A percentile compares a stretch with the other conserved stretches of the same genome.
These are phyloP conservation scores for Cheilosia variabilis DNA, from an alignment of 2,888 invertebrate species.

Conservation along the genomic window DNA sequence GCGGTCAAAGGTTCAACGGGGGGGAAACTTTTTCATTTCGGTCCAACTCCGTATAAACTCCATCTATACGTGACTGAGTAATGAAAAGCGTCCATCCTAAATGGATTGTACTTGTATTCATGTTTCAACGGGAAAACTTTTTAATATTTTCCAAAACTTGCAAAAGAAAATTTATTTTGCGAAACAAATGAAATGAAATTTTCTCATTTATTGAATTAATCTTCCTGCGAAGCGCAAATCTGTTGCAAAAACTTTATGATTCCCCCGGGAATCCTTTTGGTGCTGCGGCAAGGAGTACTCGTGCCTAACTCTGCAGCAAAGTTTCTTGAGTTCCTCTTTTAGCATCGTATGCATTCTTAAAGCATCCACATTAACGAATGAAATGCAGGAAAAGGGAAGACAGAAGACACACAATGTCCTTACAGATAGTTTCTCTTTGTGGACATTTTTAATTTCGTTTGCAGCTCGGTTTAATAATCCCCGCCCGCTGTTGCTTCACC, in stretches of 20 bases:
- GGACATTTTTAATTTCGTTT: conserved; percentile 27
- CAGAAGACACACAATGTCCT: conserved; percentile 2
- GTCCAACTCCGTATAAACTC: not conserved
- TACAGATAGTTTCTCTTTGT: conserved; percentile 4
- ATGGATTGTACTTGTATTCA: conserved; percentile 10
- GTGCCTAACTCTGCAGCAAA: not conserved
- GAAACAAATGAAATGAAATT: conserved; percentile 53
- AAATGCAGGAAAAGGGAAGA: not conserved
- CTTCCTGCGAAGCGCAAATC: conserved; percentile 41
- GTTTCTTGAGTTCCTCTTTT: conserved; percentile 3
- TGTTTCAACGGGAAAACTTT: conserved; percentile 13
- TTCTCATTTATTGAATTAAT: conserved; percentile 53
- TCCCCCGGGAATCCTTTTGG: not conserved
- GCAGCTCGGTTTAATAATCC: conserved; percentile 35
- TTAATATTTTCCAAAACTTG: conserved; percentile 12
- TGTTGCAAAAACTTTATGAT: conserved; percentile 41
- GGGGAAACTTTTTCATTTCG: not conserved
- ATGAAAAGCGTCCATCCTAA: not conserved
- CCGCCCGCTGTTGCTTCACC: conserved; percentile 22
- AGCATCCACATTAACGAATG: conserved; percentile 19
- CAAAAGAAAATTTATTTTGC: conserved; percentile 34
- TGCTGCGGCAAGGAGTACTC: not conserved
- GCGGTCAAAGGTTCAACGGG: not conserved
- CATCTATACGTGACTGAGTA: too few species aligned
- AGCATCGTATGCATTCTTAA: not conserved